Base-by-base conservation (phyloP, 2,888 invertebrate species). In the Yponomeuta cagnagella region DNA sequence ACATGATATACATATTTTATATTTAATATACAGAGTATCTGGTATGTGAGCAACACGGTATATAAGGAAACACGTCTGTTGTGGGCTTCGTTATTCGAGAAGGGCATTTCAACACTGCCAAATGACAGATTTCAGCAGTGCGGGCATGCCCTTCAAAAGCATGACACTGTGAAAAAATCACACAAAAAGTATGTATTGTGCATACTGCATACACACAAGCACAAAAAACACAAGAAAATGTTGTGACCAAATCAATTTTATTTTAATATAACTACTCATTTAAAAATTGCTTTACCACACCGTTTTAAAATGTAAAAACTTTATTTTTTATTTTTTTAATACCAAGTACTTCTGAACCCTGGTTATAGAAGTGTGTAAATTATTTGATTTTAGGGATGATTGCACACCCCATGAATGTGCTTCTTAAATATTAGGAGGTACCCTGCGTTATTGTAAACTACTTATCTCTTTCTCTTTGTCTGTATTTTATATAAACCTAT, bases 371-470 rank as follows among this genome's bases (percentile, higher is more conserved):
- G 33, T 82, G 80, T 78, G 79, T 78, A 82, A 80, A 78, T 75
- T 74, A 71, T 70, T 74, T 73, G 76, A 82, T 87, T 87, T 64
- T 71, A 72, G 72, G 58, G 12, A 10, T 90, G 90, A 90, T 90
- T 87, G 91, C 92, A 91, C 92, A 89, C 82, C 84, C 88, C 92
- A 90, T 91, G 88, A 89, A 88, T 89, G 91, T 92, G 92, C 92
- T 91, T 91, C 78, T 91, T 90, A 88, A 85, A 85, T 83, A 84
- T 73, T 88, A 88, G 83, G 89, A 85, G 77, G 82, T 52, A 82
- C 86, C 90, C 89, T 82, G 85, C 88, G 87, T 87, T 83, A 82
- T 74, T 58, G 72, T 74, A 73, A 82, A 58, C 52, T 58, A 58
- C 15, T 15, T 58, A 2, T 15, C 52, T 83, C 83, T 68, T 52